Evolutionary conservation across 2,797 vertebrate species (phyloP), one percentile per base, ranked within the genome.

Genomic region (Lophius americanus): DNA sequence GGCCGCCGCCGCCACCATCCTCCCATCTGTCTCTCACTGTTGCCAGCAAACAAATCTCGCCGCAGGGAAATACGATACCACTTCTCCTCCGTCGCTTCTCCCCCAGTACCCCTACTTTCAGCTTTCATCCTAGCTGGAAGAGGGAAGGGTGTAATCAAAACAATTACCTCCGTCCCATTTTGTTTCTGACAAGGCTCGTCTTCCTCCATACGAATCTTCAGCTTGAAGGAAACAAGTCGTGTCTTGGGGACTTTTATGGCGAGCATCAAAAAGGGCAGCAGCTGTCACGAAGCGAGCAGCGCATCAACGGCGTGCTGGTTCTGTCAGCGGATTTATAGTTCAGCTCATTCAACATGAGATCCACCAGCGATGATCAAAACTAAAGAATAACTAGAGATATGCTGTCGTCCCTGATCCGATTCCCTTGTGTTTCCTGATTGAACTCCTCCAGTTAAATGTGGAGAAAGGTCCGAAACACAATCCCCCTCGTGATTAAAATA

Each of bases 1-100:
- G 23, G 3, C 48, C 42, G n/a, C 59, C 52, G 41, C 32, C 50
- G 43, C 66, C 68, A 56, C 59, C 66, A 62, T 61, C 77, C 43
- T 78, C 65, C 82, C 89, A 86, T 90, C 88, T 90, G 83, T 78
- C 76, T 82, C 67, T 72, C 51, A 58, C 71, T 85, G 73, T 81
- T 87, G 86, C 85, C 83, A 84, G 64, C 1, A 51, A 80, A 60
- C 82, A 59, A 68, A 86, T 85, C 67, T 78, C 13, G 68, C 86
- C 76, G 1, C 61, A 42, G 85, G 88, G 87, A 87, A 69, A 67
- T 62, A 75, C 52, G 76, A 52, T 10, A 50, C 73, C 71, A 53
- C 63, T 70, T 80, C 67, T 46, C 66, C 81, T 67, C 48, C 12
- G 62, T 67, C 76, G 62, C 76, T 53, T 47, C 74, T 38, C 76